Evolutionary conservation across 2,797 vertebrate species (phyloP), one percentile per base, ranked within the genome.

Genomic region (Alectoris magna): DNA sequence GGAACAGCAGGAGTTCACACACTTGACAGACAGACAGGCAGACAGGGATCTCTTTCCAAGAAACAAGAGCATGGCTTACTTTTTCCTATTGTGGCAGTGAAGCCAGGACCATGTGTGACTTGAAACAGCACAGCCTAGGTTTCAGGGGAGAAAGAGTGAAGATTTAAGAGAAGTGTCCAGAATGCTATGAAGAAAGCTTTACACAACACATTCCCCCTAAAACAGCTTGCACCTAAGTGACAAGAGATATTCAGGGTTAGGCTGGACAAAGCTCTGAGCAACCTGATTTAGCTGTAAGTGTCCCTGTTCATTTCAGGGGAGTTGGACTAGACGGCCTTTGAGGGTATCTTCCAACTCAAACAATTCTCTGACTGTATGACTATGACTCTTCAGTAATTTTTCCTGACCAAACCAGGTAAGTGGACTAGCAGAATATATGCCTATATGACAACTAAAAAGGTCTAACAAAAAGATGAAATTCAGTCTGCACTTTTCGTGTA

Each of bases 41-140:
- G 88, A 88, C 31, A 1, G 79, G 66, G 31, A 64, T 86, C 88
- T 91, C 95, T 96, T 93, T 97, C 93, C 91, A 97, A 95, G 96
- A 96, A 96, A 90, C 17, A 91, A 94, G 73, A 93, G 38, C 80
- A 51, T 23, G 62, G 41, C 60, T 73, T 78, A 41, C 73, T 91
- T 7, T 18, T 53, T 92, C 31, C 84, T 36, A 36, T 58, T 71
- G 67, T 62, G 78, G 81, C 4, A 3, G 29, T 15, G 51, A 79
- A 76, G 74, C 56, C 60, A 94, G 38, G 44, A 73, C 9, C 62
- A n/a, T 41, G 44, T 38, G 38, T 14, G 53, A 27, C 63, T 74
- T 78, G 48, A 76, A 78, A 60, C 29, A 87, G 43, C 43, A 11
- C 4, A 11, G 9, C 60, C 62, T 36, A 24, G 34, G 51, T 91